These are phyloP conservation scores for Caenorhabditis latens DNA, from an alignment of 1,140 invertebrate genomes.

Conservation along the genomic window DNA sequence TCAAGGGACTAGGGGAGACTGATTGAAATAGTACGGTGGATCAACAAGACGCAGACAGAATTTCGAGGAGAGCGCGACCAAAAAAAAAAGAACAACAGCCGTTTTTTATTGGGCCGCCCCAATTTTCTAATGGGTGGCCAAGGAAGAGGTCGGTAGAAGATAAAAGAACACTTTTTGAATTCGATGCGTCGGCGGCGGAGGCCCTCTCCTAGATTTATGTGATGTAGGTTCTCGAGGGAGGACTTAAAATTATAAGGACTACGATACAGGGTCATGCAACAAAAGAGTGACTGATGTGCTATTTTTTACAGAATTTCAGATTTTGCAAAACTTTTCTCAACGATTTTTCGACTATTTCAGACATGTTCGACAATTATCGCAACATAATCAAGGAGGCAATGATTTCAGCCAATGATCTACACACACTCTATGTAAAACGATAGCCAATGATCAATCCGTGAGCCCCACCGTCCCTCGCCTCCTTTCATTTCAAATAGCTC, in stretches of 20 bases:
- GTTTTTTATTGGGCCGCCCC: conserved; percentile 50
- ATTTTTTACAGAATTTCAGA: too few species aligned
- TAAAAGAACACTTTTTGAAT: conserved; percentile 36
- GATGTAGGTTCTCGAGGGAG: background rate
- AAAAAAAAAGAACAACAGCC: conserved; percentile 41
- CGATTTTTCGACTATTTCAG: too few species aligned
- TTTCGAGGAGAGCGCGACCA: background rate
- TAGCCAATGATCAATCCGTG: conserved; percentile 20
- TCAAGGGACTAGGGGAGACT: background rate
- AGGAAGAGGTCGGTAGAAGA: conserved; percentile 28
- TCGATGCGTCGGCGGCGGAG: background rate
- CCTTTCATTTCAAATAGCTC: conserved; percentile 11
- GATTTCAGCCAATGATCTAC: background rate
- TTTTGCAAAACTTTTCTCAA: too few species aligned
- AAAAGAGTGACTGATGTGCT: background rate
- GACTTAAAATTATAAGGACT: conserved; percentile 3
- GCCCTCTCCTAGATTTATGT: background rate
- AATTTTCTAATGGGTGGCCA: conserved; percentile 52
- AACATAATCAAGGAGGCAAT: too few species aligned
- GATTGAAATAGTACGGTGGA: background rate
- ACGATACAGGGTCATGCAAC: background rate
- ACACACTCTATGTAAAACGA: conserved; percentile 5
- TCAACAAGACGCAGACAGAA: background rate
- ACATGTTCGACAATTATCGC: too few species aligned
- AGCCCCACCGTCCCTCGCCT: background rate